Evolutionary conservation across 2,888 invertebrate genomes (phyloP).

Genomic region (Xiphydria camelus): DNA sequence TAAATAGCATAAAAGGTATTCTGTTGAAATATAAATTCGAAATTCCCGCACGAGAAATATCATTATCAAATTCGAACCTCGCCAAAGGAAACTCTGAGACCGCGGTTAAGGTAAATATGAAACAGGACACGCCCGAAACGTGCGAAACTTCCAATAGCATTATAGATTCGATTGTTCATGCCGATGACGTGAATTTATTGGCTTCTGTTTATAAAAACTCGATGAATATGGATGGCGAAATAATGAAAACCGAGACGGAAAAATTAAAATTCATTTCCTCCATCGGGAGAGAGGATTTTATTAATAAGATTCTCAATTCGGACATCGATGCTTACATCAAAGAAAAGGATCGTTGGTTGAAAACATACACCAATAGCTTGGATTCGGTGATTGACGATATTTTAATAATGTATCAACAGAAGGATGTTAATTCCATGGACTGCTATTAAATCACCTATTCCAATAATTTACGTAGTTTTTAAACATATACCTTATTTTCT

Average conservation of each 20-base stretch:
- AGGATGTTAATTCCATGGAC: conserved; percentile 68
- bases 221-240: conserved; percentile 45
- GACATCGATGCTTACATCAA: conserved; percentile 67
- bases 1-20: conserved; percentile 61
- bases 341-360: conserved; percentile 68
- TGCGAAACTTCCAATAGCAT: neutral
- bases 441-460: conserved; percentile 68
- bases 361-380: conserved; percentile 68
- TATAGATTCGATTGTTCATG: conserved; percentile 60
- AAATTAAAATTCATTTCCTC: conserved; percentile 46
- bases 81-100: conserved; percentile 38
- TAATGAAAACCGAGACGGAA: conserved; percentile 48
- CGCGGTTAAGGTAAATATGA: too few relatives aligned
- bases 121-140: neutral
- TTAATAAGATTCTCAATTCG: conserved; percentile 62
- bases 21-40: conserved; percentile 56
- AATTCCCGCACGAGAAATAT: conserved; percentile 33
- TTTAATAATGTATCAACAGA: conserved; percentile 64
- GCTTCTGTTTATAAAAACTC: conserved; percentile 66
- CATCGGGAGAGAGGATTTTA: conserved; percentile 65
- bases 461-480: neutral
- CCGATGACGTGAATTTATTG: conserved; percentile 67
- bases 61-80: conserved; percentile 40
- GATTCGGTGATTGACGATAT: conserved; percentile 77
- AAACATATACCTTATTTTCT: too few relatives aligned